These are phyloP conservation scores for Drosophila lacertosa DNA, from an alignment of 1,140 invertebrate genomes.

Conservation along the genomic window DNA sequence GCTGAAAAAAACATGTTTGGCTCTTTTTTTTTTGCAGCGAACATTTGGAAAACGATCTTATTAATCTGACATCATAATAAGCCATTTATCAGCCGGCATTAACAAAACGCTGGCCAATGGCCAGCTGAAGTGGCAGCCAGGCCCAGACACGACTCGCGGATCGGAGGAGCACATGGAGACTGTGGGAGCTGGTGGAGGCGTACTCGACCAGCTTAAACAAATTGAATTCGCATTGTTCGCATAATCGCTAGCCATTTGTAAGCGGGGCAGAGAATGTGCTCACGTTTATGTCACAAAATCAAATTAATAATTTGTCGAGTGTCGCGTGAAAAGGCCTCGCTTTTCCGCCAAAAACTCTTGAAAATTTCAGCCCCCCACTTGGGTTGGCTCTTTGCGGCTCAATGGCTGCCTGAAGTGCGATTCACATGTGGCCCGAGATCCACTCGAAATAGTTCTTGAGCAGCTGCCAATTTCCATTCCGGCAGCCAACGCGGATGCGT, in stretches of 20 bases:
- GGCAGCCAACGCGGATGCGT: constrained; percentile 66
- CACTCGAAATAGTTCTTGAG: constrained; percentile 67
- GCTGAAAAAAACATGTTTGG: constrained; percentile 48
- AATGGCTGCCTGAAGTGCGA: constrained; percentile 48
- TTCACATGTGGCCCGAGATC: constrained; percentile 20
- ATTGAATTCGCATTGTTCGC: constrained; percentile 79
- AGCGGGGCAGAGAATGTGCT: constrained; percentile 65
- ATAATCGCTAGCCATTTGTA: constrained; percentile 71
- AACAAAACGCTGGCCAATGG: constrained; percentile 71
- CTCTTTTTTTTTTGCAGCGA: constrained; percentile 29
- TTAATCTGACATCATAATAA: constrained; percentile 84
- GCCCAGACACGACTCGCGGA: constrained; percentile 53
- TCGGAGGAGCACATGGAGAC: constrained; percentile 41
- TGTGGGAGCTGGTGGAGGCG: not conserved
- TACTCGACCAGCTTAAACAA: constrained; percentile 65
- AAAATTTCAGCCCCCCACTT: constrained; percentile 5
- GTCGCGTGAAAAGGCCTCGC: constrained; percentile 26
- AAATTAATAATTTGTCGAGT: constrained; percentile 57
- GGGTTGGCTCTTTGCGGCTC: constrained; percentile 27
- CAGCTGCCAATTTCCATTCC: constrained; percentile 70
- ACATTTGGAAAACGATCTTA: constrained; percentile 82
- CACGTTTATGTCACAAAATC: constrained; percentile 75
- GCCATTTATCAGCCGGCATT: constrained; percentile 78
- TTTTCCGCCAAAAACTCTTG: constrained; percentile 23
- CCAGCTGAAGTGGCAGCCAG: constrained; percentile 62